A percentile compares a stretch with the other conserved stretches of the same genome.
Evolutionary conservation across 1,140 invertebrate genomes (phyloP).

Genomic region (Melipona quadrifasciata): DNA sequence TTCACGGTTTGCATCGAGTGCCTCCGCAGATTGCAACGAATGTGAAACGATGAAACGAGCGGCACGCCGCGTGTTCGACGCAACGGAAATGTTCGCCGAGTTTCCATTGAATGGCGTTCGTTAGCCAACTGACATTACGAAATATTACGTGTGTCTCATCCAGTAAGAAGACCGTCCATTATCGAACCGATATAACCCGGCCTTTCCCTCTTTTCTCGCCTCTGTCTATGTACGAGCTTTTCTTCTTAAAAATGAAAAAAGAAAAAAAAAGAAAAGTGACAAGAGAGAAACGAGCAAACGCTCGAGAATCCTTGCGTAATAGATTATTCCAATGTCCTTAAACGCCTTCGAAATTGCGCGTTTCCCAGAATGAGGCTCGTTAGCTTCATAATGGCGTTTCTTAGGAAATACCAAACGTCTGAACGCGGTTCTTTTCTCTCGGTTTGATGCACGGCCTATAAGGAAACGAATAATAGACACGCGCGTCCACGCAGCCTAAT

Average conservation of each 20-base stretch:
- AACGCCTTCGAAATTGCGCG: background rate
- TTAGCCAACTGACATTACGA: conserved; percentile 64
- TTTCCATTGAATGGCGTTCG: conserved; percentile 62
- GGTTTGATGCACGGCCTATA: background rate
- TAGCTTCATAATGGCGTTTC: background rate
- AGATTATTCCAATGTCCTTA: background rate
- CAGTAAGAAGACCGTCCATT: conserved; percentile 31
- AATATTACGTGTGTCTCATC: conserved; percentile 50
- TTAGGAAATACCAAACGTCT: background rate
- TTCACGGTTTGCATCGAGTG: conserved; percentile 20
- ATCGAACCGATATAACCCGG: background rate
- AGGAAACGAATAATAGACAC: conserved; percentile 11
- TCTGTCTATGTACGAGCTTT: background rate
- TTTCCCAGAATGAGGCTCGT: background rate
- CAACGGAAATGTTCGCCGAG: conserved; percentile 38
- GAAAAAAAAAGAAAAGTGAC: too few relatives aligned
- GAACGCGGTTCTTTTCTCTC: background rate
- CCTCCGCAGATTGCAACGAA: conserved; percentile 35
- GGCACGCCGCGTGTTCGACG: conserved; percentile 15
- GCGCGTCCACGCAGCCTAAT: background rate
- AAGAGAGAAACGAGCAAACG: too few relatives aligned
- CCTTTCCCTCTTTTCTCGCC: background rate
- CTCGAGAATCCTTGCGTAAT: background rate
- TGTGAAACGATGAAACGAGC: conserved; percentile 17
- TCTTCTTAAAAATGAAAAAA: background rate